phyloP scores from a whole-genome alignment of 2,888 invertebrate genomes.

The Campoplex nolae region DNA sequence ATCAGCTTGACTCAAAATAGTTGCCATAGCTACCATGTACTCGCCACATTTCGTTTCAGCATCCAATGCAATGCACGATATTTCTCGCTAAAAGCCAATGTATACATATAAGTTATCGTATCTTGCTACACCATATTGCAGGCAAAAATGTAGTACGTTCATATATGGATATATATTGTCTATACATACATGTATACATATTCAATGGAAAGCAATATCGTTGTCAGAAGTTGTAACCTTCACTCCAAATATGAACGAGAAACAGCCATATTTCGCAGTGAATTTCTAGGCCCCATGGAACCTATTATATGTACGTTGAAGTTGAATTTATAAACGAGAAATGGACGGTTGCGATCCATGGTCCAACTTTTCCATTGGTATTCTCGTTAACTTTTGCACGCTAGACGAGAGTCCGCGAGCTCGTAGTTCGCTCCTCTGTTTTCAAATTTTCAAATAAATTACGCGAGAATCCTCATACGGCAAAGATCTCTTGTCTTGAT shows the following conservation, averaged over 20 bases:
- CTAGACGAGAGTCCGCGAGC: conserved; percentile 29
- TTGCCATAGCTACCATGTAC: background rate
- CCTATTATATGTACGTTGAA: conserved; percentile 30
- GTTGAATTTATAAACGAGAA: conserved; percentile 54
- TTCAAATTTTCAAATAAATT: conserved; percentile 21
- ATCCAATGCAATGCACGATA: background rate
- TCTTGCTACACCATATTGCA: background rate
- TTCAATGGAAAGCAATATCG: conserved; percentile 24
- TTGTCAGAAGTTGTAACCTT: conserved; percentile 36
- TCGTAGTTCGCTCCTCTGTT: conserved; percentile 9
- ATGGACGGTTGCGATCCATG: conserved; percentile 19
- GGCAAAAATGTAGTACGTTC: conserved; percentile 1
- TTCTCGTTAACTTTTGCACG: conserved; percentile 46
- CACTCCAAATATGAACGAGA: conserved; percentile 21
- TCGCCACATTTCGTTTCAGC: background rate
- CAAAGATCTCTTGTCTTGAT: conserved; percentile 45
- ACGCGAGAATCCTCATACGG: conserved; percentile 30
- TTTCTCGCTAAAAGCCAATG: background rate
- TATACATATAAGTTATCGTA: background rate
- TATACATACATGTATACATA: background rate
- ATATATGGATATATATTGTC: background rate
- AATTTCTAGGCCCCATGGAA: conserved; percentile 36
- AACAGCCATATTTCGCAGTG: conserved; percentile 44
- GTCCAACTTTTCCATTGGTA: conserved; percentile 65
- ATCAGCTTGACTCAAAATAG: conserved; percentile 3